Evolutionary conservation across 2,797 vertebrate species (phyloP).

Genomic region (Varecia variegata): DNA sequence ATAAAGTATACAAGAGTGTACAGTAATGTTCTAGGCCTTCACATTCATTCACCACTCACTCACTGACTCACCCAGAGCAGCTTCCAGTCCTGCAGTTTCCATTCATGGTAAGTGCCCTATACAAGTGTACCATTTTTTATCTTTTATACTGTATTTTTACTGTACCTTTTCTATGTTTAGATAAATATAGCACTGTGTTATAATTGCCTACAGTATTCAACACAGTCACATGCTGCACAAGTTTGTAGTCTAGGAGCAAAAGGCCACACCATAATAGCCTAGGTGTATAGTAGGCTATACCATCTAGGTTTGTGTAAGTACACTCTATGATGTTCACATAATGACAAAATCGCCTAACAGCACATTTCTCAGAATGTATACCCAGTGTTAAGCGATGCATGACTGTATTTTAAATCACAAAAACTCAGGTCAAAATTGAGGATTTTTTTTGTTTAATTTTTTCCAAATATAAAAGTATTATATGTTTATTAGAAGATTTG

Average conservation of each 20-base stretch:
- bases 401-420: neutral
- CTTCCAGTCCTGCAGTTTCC: neutral
- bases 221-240: neutral
- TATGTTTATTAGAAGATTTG: neutral
- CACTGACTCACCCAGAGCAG: neutral
- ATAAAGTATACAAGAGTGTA: neutral
- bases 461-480: constrained; percentile 26
- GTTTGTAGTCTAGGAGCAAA: neutral
- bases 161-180: neutral
- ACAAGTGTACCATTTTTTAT: neutral
- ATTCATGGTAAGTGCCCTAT: neutral
- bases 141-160: neutral
- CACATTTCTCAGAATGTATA: neutral
- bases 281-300: neutral
- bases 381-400: neutral
- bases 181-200: neutral
- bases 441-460: neutral
- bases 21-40: neutral
- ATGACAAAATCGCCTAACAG: neutral
- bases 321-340: neutral
- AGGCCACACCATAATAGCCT: neutral
- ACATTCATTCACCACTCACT: neutral
- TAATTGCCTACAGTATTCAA: neutral
- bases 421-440: neutral
- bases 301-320: neutral